Percentiles rank a stretch among this genome's conserved stretches.
Conservation (phyloP, 2,888 invertebrate species). For the Aleiodes leptofemur region DNA sequence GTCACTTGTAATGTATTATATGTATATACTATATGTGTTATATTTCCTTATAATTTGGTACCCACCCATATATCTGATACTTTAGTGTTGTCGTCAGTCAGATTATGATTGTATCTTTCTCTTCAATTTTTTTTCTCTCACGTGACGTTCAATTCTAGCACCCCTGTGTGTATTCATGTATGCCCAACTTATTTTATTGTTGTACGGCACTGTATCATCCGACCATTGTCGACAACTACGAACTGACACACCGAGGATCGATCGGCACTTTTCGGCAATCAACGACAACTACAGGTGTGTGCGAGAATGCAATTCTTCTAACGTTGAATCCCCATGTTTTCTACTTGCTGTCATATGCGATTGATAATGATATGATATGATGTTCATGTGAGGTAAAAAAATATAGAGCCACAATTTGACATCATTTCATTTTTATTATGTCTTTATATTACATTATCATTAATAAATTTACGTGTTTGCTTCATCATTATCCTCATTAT, state of each 20-base stretch:
- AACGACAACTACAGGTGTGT: slow-evolving; percentile 58
- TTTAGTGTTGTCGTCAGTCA: neutral
- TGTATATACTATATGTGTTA: neutral
- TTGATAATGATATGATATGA: neutral
- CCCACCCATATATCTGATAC: slow-evolving; percentile 20
- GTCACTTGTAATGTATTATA: no score
- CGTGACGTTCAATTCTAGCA: neutral
- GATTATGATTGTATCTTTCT: neutral
- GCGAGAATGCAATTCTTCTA: slow-evolving; percentile 4
- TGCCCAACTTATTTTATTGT: neutral
- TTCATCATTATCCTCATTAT: neutral
- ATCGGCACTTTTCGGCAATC: slow-evolving; percentile 62
- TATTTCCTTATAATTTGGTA: neutral
- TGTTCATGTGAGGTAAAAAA: neutral
- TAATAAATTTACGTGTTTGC: neutral
- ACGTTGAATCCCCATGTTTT: neutral
- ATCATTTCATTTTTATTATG: neutral
- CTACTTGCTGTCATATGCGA: neutral
- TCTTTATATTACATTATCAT: neutral
- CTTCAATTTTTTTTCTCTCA: neutral
- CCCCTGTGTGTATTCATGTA: neutral
- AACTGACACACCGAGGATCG: slow-evolving; percentile 55
- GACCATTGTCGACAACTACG: slow-evolving; percentile 62
- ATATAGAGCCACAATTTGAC: neutral
- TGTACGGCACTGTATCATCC: slow-evolving; percentile 37